Evolutionary conservation across 2,888 invertebrate species (phyloP).

Genomic region (Phrixothrix hirtus): DNA sequence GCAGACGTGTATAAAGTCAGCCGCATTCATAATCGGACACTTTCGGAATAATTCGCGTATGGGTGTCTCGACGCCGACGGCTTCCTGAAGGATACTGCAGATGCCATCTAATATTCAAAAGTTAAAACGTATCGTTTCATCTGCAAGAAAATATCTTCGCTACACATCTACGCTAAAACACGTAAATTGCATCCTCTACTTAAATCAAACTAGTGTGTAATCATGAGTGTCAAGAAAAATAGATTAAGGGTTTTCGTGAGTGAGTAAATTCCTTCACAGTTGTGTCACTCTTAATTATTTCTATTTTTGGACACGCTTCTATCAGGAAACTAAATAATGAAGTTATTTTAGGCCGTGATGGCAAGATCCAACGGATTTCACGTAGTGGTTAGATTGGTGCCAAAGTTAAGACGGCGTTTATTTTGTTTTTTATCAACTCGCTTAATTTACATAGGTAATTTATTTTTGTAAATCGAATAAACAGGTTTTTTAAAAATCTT

Average conservation of each 20-base stretch:
- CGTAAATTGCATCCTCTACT: background rate
- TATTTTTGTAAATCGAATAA: slow-evolving; percentile 23
- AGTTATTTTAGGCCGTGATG: slow-evolving; percentile 26
- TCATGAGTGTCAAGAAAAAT: slow-evolving; percentile 4
- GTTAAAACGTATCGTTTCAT: background rate
- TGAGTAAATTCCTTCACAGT: slow-evolving; percentile 24
- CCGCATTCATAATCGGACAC: slow-evolving; percentile 7
- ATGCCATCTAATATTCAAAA: slow-evolving; percentile 8
- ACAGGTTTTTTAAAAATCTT: slow-evolving; percentile 11
- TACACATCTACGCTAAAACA: no score
- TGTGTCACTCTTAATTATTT: slow-evolving; percentile 29
- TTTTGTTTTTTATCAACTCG: slow-evolving; percentile 13
- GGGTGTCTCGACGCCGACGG: slow-evolving; percentile 9
- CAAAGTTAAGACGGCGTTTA: slow-evolving; percentile 8
- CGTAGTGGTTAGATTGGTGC: slow-evolving; percentile 14
- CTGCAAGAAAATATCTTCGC: no score
- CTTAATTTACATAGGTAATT: slow-evolving; percentile 15
- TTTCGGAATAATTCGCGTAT: slow-evolving; percentile 10
- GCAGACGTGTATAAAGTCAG: slow-evolving; percentile 13
- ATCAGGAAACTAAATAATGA: slow-evolving; percentile 24
- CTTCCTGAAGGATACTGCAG: slow-evolving; percentile 3
- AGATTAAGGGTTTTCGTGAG: slow-evolving; percentile 18
- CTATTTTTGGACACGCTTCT: slow-evolving; percentile 24
- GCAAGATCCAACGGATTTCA: slow-evolving; percentile 17
- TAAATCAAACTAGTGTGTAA: slow-evolving; percentile 2